Evolutionary conservation across 2,888 invertebrate genomes (phyloP), one percentile per base, ranked within the genome.

Genomic region (Dicyrtoma fusca): DNA sequence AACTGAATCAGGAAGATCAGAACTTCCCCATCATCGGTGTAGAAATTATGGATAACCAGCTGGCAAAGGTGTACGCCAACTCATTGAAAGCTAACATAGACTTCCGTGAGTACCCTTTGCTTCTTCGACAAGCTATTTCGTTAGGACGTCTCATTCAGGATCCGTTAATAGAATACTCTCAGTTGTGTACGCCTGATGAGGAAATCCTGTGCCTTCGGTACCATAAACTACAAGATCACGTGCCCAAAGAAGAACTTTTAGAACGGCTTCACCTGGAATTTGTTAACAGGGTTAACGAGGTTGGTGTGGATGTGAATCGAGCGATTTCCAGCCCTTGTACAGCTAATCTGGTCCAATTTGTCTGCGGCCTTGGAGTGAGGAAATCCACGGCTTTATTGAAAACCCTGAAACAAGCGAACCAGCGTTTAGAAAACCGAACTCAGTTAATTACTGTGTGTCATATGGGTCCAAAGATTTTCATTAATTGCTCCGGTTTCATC

Each of bases 401-500:
- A 84, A 89, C 92, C 26, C 86, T 97, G 74, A 95, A 95, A 83
- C 94, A 94, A 83, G 92, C 92, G 0, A 96, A 95, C 84, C 94
- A 94, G 82, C 88, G 95, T 49, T 84, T 97, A 62, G 97, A 97
- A 84, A 97, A 96, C 83, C 87, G 97, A 82, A 96, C 97, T 0
- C 97, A 97, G 82, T 86, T 99, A 21, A 97, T 99, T 14, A 97
- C 95, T 0, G 88, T 91, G 1, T 97, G 96, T 83, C 95, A 96
- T 82, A 94, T 99, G 92, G 98, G 98, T 0, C 97, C 97, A 0
- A 96, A 95, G 85, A 95, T 98, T 0, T 98, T 99, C 82, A 95
- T 99, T 79, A 99, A 99, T 83, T 97, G 97, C 85, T 97, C 98
- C 10, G 99, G 98, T 26, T 99, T 99, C 83, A 95, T 99, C 71